Conservation (phyloP, 2,888 invertebrate genomes). For the Lithosia quadra region DNA sequence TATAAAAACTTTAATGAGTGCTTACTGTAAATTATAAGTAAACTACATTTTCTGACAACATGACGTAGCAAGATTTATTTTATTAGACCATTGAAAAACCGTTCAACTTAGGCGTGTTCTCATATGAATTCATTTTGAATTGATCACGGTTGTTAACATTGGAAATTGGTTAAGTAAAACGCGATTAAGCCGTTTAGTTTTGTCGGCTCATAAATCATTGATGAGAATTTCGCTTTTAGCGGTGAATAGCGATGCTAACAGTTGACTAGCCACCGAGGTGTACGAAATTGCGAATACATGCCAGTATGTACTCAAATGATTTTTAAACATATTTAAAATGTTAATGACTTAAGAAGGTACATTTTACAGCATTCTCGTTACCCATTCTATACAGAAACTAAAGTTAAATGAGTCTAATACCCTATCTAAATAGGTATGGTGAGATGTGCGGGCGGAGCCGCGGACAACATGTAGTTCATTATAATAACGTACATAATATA, state of each 20-base stretch:
- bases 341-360: neutral
- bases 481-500: neutral
- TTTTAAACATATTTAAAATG: constrained; percentile 3
- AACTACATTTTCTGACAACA: neutral
- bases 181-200: too few species aligned
- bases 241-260: neutral
- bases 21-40: neutral
- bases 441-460: too few species aligned
- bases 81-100: too few species aligned
- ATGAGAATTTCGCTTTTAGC: neutral
- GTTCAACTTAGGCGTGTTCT: too few species aligned
- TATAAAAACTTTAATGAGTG: neutral
- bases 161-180: too few species aligned
- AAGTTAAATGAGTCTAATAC: neutral
- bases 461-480: too few species aligned
- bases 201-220: too few species aligned
- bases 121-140: too few species aligned
- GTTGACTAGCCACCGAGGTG: neutral
- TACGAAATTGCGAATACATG: neutral
- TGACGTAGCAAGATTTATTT: too few species aligned
- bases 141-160: too few species aligned
- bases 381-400: neutral
- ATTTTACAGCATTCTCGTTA: neutral
- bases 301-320: neutral
- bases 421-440: too few species aligned